Evolutionary conservation across 1,140 invertebrate genomes (phyloP).

Genomic region (Cyphomyrmex costatus): DNA sequence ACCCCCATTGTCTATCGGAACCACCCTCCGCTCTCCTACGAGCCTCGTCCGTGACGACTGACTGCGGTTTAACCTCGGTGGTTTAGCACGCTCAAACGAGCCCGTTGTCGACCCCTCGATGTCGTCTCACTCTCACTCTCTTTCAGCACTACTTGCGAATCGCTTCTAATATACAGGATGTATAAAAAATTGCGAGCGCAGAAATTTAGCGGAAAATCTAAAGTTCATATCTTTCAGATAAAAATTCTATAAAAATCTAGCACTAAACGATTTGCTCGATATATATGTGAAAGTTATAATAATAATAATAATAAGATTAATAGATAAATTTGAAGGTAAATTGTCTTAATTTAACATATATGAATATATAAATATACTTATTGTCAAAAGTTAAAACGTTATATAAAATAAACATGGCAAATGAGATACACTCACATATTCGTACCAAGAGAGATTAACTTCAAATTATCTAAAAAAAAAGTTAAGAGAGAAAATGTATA

Average conservation of each 20-base stretch:
- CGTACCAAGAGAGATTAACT: neutral
- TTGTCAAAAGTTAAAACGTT: neutral
- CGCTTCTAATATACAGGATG: constrained; percentile 12
- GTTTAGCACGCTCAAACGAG: constrained; percentile 84
- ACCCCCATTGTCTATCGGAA: constrained; percentile 84
- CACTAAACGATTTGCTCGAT: neutral
- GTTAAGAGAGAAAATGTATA: neutral
- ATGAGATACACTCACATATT: neutral
- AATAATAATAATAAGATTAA: neutral
- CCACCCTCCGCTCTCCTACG: constrained; percentile 71
- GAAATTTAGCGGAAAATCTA: neutral
- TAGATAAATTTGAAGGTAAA: neutral
- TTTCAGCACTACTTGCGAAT: constrained; percentile 16
- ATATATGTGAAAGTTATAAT: neutral
- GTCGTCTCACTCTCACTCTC: constrained; percentile 50
- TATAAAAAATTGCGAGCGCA: neutral
- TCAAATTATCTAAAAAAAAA: neutral
- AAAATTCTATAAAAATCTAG: neutral
- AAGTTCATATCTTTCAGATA: neutral
- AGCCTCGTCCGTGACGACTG: constrained; percentile 79
- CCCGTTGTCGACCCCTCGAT: constrained; percentile 76
- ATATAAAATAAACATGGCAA: neutral
- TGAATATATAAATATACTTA: neutral
- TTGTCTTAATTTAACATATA: neutral
- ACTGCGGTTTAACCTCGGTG: constrained; percentile 83